Evolutionary conservation across 2,888 invertebrate genomes (phyloP).

Genomic region (Argyresthia albistria): DNA sequence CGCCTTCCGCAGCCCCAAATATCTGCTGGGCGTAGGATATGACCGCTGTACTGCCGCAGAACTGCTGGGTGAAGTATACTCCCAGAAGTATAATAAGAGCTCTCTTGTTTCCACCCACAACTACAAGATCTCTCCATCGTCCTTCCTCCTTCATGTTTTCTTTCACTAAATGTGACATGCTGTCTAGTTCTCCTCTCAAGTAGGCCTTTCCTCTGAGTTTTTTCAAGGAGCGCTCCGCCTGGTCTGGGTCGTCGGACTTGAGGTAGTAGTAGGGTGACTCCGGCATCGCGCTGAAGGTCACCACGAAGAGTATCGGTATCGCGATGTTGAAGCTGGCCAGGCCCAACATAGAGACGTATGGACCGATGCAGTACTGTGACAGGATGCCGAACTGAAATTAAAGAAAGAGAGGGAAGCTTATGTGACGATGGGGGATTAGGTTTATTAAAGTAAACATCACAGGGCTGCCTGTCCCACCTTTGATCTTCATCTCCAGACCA

Average conservation of each 20-base stretch:
- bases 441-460: too few relatives aligned
- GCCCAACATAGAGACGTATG: constrained; percentile 68
- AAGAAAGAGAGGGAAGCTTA: not conserved
- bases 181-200: constrained; percentile 67
- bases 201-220: constrained; percentile 69
- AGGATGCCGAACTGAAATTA: constrained; percentile 69
- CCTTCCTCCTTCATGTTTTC: constrained; percentile 67
- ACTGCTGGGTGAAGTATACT: constrained; percentile 75
- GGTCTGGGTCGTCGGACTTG: constrained; percentile 53
- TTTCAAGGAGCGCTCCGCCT: constrained; percentile 69
- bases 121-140: constrained; percentile 59
- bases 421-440: too few relatives aligned
- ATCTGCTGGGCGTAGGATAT: constrained; percentile 75
- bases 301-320: constrained; percentile 68
- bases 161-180: constrained; percentile 63
- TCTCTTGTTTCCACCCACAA: constrained; percentile 59
- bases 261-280: constrained; percentile 77
- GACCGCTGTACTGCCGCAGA: constrained; percentile 74
- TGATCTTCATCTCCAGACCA: too few relatives aligned
- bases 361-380: constrained; percentile 73
- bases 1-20: constrained; percentile 67
- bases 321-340: constrained; percentile 70
- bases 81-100: constrained; percentile 73
- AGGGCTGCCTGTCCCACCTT: too few relatives aligned
- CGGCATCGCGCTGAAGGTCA: constrained; percentile 74